Conservation (phyloP, 2,113 vertebrate genomes). For the Dromiciops gliroides region DNA sequence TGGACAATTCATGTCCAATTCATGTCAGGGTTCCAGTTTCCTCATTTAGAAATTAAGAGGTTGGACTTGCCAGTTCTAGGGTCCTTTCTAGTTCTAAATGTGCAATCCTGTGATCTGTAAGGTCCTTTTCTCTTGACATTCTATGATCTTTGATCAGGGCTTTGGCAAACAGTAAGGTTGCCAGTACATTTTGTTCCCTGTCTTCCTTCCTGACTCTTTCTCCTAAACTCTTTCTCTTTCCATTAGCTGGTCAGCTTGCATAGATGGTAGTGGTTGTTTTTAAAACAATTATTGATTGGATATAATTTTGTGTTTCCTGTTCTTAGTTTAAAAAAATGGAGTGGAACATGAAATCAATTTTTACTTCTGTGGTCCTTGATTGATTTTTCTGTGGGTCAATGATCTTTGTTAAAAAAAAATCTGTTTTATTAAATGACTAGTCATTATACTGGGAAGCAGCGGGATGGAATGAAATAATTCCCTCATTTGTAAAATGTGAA, state of each 20-base stretch:
- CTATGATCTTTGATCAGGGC: neutral
- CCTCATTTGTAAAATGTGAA: neutral
- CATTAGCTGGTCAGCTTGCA: neutral
- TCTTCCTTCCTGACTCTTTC: neutral
- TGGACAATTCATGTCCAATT: neutral
- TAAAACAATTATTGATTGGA: constrained; percentile 33
- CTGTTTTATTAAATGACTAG: neutral
- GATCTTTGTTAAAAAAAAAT: neutral
- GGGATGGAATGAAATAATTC: neutral
- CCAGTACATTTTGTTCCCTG: neutral
- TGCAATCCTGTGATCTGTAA: neutral
- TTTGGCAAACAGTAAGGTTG: neutral
- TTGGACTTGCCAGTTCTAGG: neutral
- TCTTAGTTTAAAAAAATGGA: constrained; percentile 13
- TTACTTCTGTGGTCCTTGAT: neutral
- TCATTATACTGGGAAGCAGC: neutral
- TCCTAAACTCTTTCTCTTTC: neutral
- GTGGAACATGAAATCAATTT: neutral
- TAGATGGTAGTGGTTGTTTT: constrained; percentile 39
- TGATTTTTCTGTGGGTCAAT: neutral
- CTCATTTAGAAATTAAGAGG: neutral
- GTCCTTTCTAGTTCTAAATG: neutral
- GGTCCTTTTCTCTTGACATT: neutral
- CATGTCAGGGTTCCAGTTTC: neutral
- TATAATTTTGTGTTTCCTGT: constrained; percentile 17